Percentiles rank a stretch among this genome's conserved stretches.
Evolutionary conservation across 2,113 vertebrate species (phyloP).

Genomic region (Cryptotis parvus): DNA sequence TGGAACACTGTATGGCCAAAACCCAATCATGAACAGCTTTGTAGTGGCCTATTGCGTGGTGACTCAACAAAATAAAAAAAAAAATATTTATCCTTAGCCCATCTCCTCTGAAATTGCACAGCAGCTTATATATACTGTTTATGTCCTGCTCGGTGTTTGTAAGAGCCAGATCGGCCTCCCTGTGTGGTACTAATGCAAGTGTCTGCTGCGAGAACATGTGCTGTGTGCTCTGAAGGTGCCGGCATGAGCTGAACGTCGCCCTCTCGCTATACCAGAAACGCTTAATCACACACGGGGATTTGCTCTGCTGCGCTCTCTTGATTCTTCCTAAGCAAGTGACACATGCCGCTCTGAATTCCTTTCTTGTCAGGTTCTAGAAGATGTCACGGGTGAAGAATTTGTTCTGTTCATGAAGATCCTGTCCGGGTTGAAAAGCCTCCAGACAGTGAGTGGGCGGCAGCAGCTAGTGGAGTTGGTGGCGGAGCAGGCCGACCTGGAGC

Average conservation of each 20-base stretch:
- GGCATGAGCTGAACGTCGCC: not conserved
- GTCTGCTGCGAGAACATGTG: not conserved
- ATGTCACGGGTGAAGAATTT: slow-evolving; percentile 98
- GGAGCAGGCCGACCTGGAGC: slow-evolving; percentile 96
- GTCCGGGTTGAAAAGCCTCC: slow-evolving; percentile 93
- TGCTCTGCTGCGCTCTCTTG: not conserved
- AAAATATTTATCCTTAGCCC: not conserved
- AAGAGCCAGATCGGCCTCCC: not conserved
- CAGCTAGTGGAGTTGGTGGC: slow-evolving; percentile 97
- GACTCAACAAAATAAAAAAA: too few species aligned
- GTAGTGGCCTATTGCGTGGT: too few species aligned
- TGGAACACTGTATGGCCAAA: too few species aligned
- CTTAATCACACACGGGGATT: not conserved
- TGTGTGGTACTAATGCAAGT: not conserved
- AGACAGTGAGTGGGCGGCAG: slow-evolving; percentile 96
- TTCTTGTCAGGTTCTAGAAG: slow-evolving; percentile 94
- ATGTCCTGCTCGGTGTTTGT: not conserved
- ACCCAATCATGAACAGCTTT: too few species aligned
- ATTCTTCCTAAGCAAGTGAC: not conserved
- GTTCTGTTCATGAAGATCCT: slow-evolving; percentile 98
- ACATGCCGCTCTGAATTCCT: slow-evolving; percentile 37
- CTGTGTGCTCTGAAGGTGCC: not conserved
- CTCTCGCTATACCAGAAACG: slow-evolving; percentile 24
- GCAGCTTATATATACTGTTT: not conserved
- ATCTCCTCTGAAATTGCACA: slow-evolving; percentile 27